These are phyloP conservation scores for Folsomia manolachei DNA, from an alignment of 2,888 invertebrate species.

Conservation along the genomic window DNA sequence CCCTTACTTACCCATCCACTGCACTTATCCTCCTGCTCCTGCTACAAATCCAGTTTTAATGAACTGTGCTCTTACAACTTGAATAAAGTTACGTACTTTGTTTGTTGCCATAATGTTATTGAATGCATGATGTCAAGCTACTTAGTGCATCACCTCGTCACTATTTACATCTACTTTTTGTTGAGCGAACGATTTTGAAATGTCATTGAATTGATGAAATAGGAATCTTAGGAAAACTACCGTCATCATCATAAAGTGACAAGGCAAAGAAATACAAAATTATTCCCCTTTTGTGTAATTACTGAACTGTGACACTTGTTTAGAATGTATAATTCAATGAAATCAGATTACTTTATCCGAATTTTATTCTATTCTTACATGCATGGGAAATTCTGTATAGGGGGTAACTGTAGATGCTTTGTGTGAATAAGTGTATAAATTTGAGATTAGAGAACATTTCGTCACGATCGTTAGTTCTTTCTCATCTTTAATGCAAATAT, in stretches of 20 bases:
- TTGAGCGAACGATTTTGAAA: not conserved
- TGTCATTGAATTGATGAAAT: not conserved
- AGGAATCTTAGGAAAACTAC: no score
- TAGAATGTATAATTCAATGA: conserved; percentile 37
- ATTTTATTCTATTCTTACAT: no score
- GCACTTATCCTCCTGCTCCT: no score
- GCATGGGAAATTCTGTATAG: no score
- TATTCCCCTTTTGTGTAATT: not conserved
- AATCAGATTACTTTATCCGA: no score
- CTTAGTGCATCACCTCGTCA: not conserved
- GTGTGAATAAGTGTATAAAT: conserved; percentile 5
- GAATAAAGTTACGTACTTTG: not conserved
- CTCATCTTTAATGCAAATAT: not conserved
- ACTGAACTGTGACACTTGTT: conserved; percentile 48
- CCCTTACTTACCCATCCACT: no score
- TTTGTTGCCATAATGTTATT: not conserved
- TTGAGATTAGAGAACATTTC: not conserved
- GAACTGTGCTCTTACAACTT: conserved; percentile 2
- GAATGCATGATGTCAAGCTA: not conserved
- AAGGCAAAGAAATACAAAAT: not conserved
- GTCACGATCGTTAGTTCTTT: not conserved
- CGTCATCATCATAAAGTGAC: not conserved
- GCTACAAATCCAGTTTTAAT: conserved; percentile 18
- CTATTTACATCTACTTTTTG: not conserved
- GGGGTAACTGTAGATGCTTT: no score